Conservation (phyloP, 2,797 vertebrate species). For the Poliocrania exsul region DNA sequence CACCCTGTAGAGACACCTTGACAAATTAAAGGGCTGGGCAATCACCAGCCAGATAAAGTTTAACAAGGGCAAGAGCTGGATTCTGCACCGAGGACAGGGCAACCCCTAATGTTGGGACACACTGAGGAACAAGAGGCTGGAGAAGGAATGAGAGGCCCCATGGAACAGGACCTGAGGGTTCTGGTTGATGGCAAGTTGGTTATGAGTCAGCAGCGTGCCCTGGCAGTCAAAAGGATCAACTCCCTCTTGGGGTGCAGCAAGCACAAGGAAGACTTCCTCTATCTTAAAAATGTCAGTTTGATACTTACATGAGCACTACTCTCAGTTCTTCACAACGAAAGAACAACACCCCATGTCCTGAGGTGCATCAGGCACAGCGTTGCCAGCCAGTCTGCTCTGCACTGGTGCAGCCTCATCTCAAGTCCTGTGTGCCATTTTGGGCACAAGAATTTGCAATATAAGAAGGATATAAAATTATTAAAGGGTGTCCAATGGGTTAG, state of each 20-base stretch:
- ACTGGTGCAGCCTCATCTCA: fast-evolving
- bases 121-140: not conserved
- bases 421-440: not conserved
- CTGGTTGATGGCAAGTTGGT: not conserved
- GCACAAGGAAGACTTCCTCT: not conserved
- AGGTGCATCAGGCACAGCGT: not conserved
- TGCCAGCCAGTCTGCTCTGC: fast-evolving
- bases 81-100: not conserved
- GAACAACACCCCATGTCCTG: not conserved
- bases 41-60: not conserved
- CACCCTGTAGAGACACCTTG: not conserved
- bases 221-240: not conserved
- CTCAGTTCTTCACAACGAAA: not conserved
- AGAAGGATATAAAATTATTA: not conserved
- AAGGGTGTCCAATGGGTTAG: fast-evolving
- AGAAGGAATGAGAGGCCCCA: not conserved
- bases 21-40: not conserved
- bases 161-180: not conserved
- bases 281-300: not conserved
- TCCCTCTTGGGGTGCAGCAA: no score
- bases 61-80: not conserved
- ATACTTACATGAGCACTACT: fast-evolving
- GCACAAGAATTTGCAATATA: no score
- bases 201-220: not conserved
- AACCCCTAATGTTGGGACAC: not conserved